These are phyloP conservation scores for Eremobia ochroleuca DNA, from an alignment of 2,888 invertebrate genomes.

Conservation along the genomic window DNA sequence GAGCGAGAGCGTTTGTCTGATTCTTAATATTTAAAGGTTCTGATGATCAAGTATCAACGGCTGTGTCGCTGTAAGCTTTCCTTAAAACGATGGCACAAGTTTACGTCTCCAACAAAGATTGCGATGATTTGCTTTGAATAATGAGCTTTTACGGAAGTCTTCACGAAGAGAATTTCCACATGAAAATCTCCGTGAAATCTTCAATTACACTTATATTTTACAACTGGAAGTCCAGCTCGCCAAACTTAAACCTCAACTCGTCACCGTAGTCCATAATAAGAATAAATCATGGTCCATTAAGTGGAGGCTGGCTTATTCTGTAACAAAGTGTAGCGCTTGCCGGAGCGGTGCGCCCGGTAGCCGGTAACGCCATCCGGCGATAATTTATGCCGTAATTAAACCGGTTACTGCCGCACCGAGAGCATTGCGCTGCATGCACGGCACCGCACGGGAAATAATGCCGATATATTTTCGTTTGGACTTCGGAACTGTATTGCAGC, in stretches of 20 bases:
- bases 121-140: not conserved
- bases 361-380: constrained; percentile 66
- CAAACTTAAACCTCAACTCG: constrained; percentile 1
- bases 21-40: not conserved
- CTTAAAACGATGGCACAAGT: not conserved
- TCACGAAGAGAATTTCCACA: not conserved
- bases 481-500: constrained; percentile 20
- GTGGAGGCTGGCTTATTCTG: constrained; percentile 47
- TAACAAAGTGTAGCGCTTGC: constrained; percentile 57
- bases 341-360: constrained; percentile 48
- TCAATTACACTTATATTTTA: not conserved
- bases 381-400: constrained; percentile 75
- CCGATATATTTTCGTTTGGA: constrained; percentile 59
- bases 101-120: not conserved
- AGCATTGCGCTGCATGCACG: constrained; percentile 49
- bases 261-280: constrained; percentile 31
- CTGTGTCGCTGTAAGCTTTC: not conserved
- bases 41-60: not conserved
- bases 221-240: not conserved
- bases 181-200: not conserved
- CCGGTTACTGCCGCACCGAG: constrained; percentile 68
- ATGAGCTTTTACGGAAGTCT: not conserved
- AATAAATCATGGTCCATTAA: constrained; percentile 49
- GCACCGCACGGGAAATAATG: constrained; percentile 51
- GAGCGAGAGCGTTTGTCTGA: not conserved